These are phyloP conservation scores for Epinephelus coioides DNA, from an alignment of 2,797 vertebrate species.

Conservation along the genomic window DNA sequence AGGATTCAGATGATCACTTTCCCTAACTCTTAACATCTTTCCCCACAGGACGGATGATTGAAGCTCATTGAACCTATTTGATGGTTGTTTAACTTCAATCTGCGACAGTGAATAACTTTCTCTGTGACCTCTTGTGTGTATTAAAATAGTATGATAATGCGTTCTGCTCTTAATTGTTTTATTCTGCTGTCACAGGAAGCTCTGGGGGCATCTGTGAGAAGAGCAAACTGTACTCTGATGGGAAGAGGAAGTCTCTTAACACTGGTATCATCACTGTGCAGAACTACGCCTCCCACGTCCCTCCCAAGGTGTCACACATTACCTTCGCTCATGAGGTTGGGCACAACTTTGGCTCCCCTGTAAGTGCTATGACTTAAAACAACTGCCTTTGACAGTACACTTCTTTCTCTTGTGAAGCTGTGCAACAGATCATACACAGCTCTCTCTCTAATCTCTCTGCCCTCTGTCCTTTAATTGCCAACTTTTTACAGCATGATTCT, in stretches of 20 bases:
- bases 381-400: background rate
- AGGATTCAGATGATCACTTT: background rate
- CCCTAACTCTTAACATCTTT: background rate
- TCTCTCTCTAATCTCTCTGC: slow-evolving; percentile 15
- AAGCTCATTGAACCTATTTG: background rate
- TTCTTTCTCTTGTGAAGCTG: background rate
- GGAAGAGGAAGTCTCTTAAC: slow-evolving; percentile 96
- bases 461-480: slow-evolving; percentile 6
- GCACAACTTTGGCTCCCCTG: slow-evolving; percentile 98
- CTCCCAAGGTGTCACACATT: slow-evolving; percentile 98
- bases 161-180: background rate
- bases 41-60: background rate
- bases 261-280: slow-evolving; percentile 99
- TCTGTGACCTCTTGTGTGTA: background rate
- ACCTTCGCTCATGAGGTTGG: slow-evolving; percentile 98
- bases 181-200: slow-evolving; percentile 86
- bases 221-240: slow-evolving; percentile 93
- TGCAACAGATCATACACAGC: background rate
- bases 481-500: slow-evolving; percentile 92
- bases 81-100: background rate
- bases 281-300: slow-evolving; percentile 97
- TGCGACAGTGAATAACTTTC: background rate
- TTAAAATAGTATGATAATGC: background rate
- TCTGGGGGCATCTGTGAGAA: slow-evolving; percentile 98
- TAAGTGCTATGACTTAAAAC: slow-evolving; percentile 83